phyloP scores from a whole-genome alignment of 2,113 vertebrate species.

The Neopipo cinnamomea region DNA sequence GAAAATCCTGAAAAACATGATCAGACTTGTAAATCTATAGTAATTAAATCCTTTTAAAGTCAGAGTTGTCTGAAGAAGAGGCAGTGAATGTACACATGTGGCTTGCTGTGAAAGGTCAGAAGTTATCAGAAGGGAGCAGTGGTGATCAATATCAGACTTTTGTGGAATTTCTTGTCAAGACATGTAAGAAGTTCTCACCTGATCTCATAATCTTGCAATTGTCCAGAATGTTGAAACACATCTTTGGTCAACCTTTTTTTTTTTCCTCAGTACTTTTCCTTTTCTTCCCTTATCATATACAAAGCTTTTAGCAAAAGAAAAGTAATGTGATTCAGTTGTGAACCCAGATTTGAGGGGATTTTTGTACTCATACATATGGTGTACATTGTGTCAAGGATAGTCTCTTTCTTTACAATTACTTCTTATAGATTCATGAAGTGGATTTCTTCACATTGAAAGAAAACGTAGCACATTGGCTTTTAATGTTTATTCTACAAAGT shows the following conservation, averaged over 20 bases:
- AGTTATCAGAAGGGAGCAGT: background rate
- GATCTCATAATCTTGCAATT: background rate
- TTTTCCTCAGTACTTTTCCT: background rate
- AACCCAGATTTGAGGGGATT: background rate
- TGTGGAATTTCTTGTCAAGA: background rate
- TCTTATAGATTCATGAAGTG: background rate
- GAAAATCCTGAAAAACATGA: background rate
- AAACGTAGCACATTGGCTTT: background rate
- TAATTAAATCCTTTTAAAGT: background rate
- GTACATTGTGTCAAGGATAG: background rate
- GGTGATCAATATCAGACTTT: background rate
- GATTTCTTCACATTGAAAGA: background rate
- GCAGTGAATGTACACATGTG: background rate
- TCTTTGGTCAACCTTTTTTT: background rate
- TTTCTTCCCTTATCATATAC: background rate
- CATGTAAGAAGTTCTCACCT: background rate
- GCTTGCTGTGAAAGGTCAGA: background rate
- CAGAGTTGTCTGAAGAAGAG: background rate
- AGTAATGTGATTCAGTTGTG: background rate
- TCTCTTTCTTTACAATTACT: background rate
- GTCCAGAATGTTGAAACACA: background rate
- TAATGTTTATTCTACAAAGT: background rate
- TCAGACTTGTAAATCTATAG: background rate
- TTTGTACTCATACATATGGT: fast-evolving
- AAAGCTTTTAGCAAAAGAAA: background rate